Evolutionary conservation across 1,140 invertebrate species (phyloP), one percentile per base, ranked within the genome.

Genomic region (Plutomurus gul): DNA sequence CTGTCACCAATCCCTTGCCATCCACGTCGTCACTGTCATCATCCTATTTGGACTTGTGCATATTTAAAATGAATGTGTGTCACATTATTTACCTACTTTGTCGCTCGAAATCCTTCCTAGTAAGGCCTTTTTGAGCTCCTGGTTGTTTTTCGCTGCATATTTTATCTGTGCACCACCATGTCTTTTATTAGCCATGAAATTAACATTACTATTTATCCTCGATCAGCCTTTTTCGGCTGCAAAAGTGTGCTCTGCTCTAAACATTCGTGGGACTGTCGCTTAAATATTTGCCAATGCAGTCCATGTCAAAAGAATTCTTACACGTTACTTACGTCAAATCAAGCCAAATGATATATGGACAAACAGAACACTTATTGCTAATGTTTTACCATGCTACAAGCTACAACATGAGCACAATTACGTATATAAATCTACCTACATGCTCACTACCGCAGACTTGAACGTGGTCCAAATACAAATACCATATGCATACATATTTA

Each of bases 41-140:
- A 65, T 65, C 56, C 56, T 33, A 65, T 65, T 65, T 65, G 56
- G 56, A 65, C 27, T 65, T 65, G 56, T 65, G 56, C 30, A 65
- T 65, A 65, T 65, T 65, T 65, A 65, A 65, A 65, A 65, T 65
- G 56, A 65, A 65, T 65, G 56, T 65, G 56, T 65, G 56, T 65
- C 56, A 65, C 56, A 65, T 65, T 65, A 65, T 65, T 65, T 65
- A 65, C 56, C 56, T 65, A 65, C 56, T 65, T 65, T 65, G 56
- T 65, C 56, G 30, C 56, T 65, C 4, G 30, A 30, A 65, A 65
- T 65, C 56, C 56, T 65, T 65, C 56, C 56, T 33, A 65, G 25
- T 65, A 33, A 33, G 56, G 56, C 27, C 27, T 65, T 65, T 65
- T 65, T 65, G 27, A 30, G 56, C 56, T 65, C 36, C 56, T 65